Evolutionary conservation across 2,888 invertebrate genomes (phyloP).

Genomic region (Polymixis flavicincta): DNA sequence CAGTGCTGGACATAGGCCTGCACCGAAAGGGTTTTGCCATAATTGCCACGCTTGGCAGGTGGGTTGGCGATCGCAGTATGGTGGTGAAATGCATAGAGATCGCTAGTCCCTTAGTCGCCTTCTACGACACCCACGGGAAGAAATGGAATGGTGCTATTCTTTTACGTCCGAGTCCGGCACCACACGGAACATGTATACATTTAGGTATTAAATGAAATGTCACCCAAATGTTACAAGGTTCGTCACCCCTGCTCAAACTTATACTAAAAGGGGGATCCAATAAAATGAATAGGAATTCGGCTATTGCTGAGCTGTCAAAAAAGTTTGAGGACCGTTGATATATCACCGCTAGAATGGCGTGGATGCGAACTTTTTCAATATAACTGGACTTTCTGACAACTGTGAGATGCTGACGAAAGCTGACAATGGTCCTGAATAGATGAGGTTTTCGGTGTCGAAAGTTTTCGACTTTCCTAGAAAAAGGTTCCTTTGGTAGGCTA

Average conservation of each 20-base stretch:
- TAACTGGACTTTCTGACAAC: constrained; percentile 61
- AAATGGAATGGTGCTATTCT: no score
- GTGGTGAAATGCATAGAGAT: no score
- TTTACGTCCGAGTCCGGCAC: no score
- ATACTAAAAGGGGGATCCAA: constrained; percentile 48
- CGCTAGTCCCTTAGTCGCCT: no score
- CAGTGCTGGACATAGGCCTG: no score
- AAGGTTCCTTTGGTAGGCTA: neutral
- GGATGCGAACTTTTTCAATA: constrained; percentile 64
- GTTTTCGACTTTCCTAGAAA: constrained; percentile 25
- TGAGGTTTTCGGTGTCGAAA: constrained; percentile 28
- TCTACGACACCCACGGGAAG: no score
- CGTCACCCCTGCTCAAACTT: constrained; percentile 14
- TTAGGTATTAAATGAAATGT: neutral
- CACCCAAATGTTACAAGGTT: constrained; percentile 8
- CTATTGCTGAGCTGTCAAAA: constrained; percentile 64
- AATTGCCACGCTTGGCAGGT: no score
- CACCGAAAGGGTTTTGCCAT: no score
- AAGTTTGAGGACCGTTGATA: constrained; percentile 62
- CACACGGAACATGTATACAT: no score
- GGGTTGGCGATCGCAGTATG: no score
- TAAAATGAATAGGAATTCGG: constrained; percentile 63
- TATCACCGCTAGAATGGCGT: constrained; percentile 46
- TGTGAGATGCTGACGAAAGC: constrained; percentile 51
- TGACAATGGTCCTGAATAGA: constrained; percentile 56